phyloP scores from a whole-genome alignment of 2,113 vertebrate genomes.

The Zosterops borbonicus region DNA sequence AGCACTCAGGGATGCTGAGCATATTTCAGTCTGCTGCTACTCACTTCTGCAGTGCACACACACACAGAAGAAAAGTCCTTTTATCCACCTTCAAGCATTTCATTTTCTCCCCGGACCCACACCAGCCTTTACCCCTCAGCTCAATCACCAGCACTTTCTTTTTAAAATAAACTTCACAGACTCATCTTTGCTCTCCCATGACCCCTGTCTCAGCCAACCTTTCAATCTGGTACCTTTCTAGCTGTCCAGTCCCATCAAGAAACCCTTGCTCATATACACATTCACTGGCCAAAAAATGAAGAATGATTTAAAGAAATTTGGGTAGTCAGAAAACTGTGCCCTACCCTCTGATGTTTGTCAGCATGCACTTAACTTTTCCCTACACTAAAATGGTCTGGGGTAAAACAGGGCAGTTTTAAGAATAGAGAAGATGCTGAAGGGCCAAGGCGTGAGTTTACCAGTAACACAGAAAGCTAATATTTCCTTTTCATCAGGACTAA shows the following conservation, averaged over 20 bases:
- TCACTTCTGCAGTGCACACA: neutral
- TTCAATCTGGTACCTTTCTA: conserved; percentile 23
- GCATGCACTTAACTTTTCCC: neutral
- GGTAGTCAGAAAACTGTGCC: neutral
- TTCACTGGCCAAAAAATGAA: neutral
- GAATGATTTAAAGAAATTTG: neutral
- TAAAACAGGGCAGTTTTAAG: neutral
- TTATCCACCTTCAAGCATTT: neutral
- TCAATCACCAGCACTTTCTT: neutral
- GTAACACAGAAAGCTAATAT: neutral
- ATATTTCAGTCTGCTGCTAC: neutral
- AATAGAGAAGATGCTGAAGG: neutral
- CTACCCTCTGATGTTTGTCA: neutral
- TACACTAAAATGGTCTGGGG: neutral
- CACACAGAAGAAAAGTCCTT: neutral
- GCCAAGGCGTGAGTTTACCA: neutral
- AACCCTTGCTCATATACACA: neutral
- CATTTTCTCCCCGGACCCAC: neutral
- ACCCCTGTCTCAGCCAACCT: neutral
- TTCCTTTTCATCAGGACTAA: neutral
- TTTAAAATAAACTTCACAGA: conserved; percentile 5
- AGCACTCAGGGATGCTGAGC: neutral
- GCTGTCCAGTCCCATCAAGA: neutral
- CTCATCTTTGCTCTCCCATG: neutral
- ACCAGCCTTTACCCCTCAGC: neutral